Evolutionary conservation across 2,797 vertebrate species (phyloP).

Genomic region (Gorsachius magnificus): DNA sequence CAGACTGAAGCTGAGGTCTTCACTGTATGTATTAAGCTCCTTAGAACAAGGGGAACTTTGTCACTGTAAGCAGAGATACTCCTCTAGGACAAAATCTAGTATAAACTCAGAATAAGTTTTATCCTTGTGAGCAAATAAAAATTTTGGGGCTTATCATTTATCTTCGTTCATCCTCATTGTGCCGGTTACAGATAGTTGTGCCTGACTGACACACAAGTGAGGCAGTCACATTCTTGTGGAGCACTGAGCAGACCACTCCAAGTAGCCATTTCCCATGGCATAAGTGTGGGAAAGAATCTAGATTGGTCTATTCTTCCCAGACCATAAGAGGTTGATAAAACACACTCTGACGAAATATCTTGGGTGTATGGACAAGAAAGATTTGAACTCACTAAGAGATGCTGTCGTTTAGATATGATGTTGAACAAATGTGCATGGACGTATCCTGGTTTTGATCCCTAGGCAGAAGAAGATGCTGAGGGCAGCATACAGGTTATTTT

Average conservation of each 20-base stretch:
- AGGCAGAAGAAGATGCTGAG: not conserved
- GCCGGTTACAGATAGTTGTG: not conserved
- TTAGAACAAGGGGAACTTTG: not conserved
- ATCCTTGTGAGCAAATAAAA: not conserved
- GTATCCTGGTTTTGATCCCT: not conserved
- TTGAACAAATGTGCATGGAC: not conserved
- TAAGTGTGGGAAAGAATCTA: not conserved
- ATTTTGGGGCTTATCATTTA: not conserved
- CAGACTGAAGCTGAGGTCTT: not conserved
- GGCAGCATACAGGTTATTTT: not conserved
- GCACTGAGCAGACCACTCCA: no score
- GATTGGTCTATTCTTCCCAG: not conserved
- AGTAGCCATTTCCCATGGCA: not conserved
- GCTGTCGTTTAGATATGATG: not conserved
- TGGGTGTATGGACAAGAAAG: not conserved
- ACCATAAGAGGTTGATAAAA: not conserved
- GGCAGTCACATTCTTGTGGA: not conserved
- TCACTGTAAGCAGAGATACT: not conserved
- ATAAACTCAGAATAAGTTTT: not conserved
- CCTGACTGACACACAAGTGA: not conserved
- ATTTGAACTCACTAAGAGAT: not conserved
- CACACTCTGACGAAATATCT: not conserved
- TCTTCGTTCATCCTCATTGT: not conserved
- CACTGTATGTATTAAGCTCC: not conserved
- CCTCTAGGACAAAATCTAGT: not conserved